Evolutionary conservation across 64 coral and sea anemone genomes (phyloP), one percentile per base, ranked within the genome.

Genomic region (Montipora efflorescens): DNA sequence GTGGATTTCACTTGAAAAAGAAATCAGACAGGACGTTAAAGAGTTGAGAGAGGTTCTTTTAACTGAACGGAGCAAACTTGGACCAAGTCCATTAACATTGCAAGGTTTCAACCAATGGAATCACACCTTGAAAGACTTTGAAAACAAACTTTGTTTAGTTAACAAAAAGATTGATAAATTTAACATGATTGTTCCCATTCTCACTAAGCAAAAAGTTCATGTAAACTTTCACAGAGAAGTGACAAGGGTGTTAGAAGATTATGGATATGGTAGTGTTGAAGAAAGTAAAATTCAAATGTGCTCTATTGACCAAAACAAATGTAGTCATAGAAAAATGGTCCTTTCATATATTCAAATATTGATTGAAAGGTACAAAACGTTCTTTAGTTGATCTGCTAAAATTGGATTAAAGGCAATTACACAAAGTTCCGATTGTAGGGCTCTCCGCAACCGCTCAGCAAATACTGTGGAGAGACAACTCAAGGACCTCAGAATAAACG

Each of bases 101-200:
- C 48, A 83, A 52, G 80, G 82, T 67, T 11, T 48, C 18, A 36
- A 77, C 52, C 88, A 84, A 83, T 97, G 95, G 95, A 82, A 88
- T 81, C 70, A 92, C 4, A 72, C 55, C 21, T 0, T 83, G 10
- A 50, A 95, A 67, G 77, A 79, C 67, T 91, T 94, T 71, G n/a
- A 72, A 57, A 48, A 80, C 51, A 94, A 79, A 76, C 74, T 82
- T 44, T n/a, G 67, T 14, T 45, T 72, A 2, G 91, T 94, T 25
- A 93, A 97, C 88, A 71, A 59, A 44, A 97, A 97, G 91, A 97
- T 97, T 44, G 95, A 97, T 66, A 97, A 97, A 83, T 94, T 97
- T 4, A 97, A 97, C 79, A 82, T 97, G 72, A 85, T 97, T 55
- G 95, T 97, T 14, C 96, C 96, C 74, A 94, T 97, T 82, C 64